Evolutionary conservation across 2,113 vertebrate species (phyloP).

Genomic region (Sakesphorus luctuosus): DNA sequence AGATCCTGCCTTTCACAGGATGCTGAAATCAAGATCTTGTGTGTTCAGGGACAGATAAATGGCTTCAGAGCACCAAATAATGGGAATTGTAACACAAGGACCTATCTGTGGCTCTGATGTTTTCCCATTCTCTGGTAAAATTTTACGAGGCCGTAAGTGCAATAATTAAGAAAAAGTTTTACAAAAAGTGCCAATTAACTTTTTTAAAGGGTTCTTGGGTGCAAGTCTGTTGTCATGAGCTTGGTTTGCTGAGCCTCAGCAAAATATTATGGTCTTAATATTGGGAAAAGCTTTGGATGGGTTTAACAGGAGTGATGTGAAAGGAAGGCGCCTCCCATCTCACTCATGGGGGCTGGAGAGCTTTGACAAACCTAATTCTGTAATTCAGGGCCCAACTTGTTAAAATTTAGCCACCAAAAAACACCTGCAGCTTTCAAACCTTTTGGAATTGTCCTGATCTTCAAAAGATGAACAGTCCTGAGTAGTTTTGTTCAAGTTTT

Average conservation of each 20-base stretch:
- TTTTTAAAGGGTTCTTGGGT: not conserved
- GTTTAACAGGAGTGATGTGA: not conserved
- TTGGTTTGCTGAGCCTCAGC: not conserved
- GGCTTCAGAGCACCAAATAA: not conserved
- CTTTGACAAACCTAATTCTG: rapidly evolving
- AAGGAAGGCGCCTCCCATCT: not conserved
- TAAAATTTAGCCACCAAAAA: not conserved
- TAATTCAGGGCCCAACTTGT: not conserved
- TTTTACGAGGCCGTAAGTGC: rapidly evolving
- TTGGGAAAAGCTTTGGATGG: not conserved
- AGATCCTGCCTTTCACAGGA: slow-evolving; percentile 65
- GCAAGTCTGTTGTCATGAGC: not conserved
- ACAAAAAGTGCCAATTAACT: not conserved
- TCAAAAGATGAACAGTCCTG: not conserved
- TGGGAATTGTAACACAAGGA: not conserved
- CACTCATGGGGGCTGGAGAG: rapidly evolving
- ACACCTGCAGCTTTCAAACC: not conserved
- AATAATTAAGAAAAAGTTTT: not conserved
- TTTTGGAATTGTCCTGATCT: not conserved
- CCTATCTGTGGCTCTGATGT: not conserved
- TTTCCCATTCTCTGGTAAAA: not conserved
- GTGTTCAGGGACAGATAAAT: slow-evolving; percentile 6
- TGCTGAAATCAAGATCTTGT: not conserved
- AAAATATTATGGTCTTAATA: not conserved
- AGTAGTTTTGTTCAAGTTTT: not conserved